Conservation (phyloP, 2,888 invertebrate species). For the Macaria liturata region DNA sequence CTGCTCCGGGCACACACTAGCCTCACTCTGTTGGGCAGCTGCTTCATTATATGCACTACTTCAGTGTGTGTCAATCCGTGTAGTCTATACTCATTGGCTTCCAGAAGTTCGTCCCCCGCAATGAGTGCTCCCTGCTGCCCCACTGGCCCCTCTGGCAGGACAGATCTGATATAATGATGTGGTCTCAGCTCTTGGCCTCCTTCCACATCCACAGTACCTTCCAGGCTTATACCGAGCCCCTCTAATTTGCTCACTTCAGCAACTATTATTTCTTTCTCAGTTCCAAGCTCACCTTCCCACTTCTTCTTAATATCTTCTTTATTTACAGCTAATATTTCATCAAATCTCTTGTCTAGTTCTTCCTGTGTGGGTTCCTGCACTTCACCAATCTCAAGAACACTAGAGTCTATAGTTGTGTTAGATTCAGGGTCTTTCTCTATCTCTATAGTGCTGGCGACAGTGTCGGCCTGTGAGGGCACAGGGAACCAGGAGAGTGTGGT, state of each 20-base stretch:
- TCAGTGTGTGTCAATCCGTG: slow-evolving; percentile 98
- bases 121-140: slow-evolving; percentile 94
- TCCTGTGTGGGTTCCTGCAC: slow-evolving; percentile 78
- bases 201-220: slow-evolving; percentile 99
- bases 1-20: slow-evolving; percentile 94
- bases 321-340: slow-evolving; percentile 82
- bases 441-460: slow-evolving; percentile 78
- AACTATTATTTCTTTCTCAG: slow-evolving; percentile 93
- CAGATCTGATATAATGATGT: slow-evolving; percentile 99
- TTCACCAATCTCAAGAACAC: slow-evolving; percentile 84
- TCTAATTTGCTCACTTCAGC: slow-evolving; percentile 96
- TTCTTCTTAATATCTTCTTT: slow-evolving; percentile 88
- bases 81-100: slow-evolving; percentile 96
- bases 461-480: slow-evolving; percentile 87
- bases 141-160: slow-evolving; percentile 97
- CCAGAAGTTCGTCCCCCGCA: slow-evolving; percentile 97
- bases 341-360: slow-evolving; percentile 71
- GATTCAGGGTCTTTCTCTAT: slow-evolving; percentile 92
- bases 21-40: slow-evolving; percentile 94
- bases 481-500: slow-evolving; percentile 93
- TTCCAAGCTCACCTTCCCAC: slow-evolving; percentile 91
- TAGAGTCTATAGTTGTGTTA: slow-evolving; percentile 91
- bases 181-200: slow-evolving; percentile 97
- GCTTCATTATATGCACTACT: slow-evolving; percentile 97
- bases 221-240: slow-evolving; percentile 97